Evolutionary conservation across 2,113 vertebrate genomes (phyloP).

Genomic region (Erythrocebus patas): DNA sequence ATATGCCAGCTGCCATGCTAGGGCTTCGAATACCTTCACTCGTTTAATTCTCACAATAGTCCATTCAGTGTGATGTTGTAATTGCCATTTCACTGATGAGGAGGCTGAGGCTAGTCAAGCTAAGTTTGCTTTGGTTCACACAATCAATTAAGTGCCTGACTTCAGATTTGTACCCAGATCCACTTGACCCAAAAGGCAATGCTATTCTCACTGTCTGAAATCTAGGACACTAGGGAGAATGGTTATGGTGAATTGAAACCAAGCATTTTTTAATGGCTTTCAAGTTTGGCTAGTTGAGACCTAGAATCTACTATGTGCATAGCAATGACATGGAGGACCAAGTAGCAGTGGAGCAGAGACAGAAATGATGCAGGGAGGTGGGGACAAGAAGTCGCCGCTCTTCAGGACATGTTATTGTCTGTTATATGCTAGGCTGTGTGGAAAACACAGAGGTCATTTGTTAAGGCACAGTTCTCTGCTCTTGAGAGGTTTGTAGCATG

Average conservation of each 20-base stretch:
- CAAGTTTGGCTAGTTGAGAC: background rate
- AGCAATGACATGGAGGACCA: background rate
- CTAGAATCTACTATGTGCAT: background rate
- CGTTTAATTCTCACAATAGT: background rate
- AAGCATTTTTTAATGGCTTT: background rate
- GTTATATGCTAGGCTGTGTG: background rate
- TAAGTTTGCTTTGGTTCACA: background rate
- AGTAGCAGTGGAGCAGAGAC: background rate
- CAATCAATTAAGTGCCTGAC: background rate
- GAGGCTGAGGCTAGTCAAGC: background rate
- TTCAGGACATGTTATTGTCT: background rate
- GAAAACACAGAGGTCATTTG: background rate
- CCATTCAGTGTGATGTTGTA: background rate
- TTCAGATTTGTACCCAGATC: background rate
- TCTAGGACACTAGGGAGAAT: background rate
- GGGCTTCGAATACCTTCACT: background rate
- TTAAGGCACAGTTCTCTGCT: background rate
- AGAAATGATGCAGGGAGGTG: background rate
- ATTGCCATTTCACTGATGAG: conserved; percentile 26
- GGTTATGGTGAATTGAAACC: background rate
- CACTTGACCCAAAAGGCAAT: background rate
- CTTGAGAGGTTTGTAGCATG: background rate
- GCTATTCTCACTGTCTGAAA: background rate
- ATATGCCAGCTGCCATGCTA: no score
- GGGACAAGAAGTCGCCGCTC: background rate